Evolutionary conservation across 2,888 invertebrate species (phyloP), one percentile per base, ranked within the genome.

Genomic region (Cerceris rybyensis): DNA sequence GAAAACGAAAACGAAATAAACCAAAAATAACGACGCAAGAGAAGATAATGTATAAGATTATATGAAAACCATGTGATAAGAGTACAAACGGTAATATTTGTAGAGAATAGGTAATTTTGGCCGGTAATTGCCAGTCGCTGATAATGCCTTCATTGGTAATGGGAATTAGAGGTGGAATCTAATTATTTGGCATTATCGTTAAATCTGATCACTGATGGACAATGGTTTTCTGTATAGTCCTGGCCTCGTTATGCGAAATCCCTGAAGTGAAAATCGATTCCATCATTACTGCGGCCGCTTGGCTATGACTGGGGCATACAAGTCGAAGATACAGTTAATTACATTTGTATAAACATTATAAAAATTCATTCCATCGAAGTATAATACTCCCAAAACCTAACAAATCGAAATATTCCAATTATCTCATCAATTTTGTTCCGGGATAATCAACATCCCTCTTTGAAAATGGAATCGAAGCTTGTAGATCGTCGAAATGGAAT

Each of bases 181-280:
- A 90, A 91, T 90, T 91, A 90, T 87, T 81, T 78, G 86, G 86
- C 80, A 87, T 89, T 90, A 90, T 90, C 89, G 87, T 88, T 88
- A 88, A 89, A 90, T 89, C 89, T 88, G 88, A 86, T 89, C 85
- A 85, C 80, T 85, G 87, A 86, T 73, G 84, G 86, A 88, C 88
- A 88, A 88, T 86, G 84, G 86, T 87, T 83, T 86, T 85, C 78
- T 81, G 61, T 63, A 57, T 76, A 68, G 76, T 69, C 59, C 61
- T 66, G 69, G 59, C 50, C 73, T 58, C 66, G 68, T 76, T 74
- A 77, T 64, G 77, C 68, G 70, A 63, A 69, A 70, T 71, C 78
- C 77, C 52, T n/a, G 63, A 81, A 77, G 83, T 70, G 70, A 73
- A 83, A 84, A 84, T 84, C 84, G 83, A 84, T 83, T 74, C 70